Conservation (phyloP, 2,113 vertebrate genomes). For the Pedionomus torquatus region DNA sequence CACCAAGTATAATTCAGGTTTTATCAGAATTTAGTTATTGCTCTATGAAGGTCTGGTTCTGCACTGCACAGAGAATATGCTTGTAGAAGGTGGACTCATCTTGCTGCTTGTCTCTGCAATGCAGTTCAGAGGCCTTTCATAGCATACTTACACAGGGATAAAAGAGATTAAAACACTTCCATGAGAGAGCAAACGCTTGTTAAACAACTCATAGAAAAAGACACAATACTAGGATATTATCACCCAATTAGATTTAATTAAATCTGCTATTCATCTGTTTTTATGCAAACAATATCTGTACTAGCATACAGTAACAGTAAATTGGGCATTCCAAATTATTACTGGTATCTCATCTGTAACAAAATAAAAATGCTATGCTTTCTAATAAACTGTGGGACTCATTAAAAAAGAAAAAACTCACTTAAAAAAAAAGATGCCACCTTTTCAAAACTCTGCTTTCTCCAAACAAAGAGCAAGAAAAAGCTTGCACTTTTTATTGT, state of each 20-base stretch:
- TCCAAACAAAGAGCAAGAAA: not conserved
- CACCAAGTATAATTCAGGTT: not conserved
- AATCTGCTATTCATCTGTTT: not conserved
- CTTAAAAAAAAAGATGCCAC: not conserved
- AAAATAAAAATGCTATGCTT: not conserved
- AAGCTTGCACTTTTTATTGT: not conserved
- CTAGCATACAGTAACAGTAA: not conserved
- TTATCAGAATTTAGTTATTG: not conserved
- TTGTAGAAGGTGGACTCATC: not conserved
- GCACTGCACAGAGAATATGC: not conserved
- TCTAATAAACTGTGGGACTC: not conserved
- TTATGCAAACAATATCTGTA: not conserved
- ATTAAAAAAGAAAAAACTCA: not conserved
- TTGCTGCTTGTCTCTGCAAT: not conserved
- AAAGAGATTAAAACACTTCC: not conserved
- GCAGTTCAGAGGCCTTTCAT: not conserved
- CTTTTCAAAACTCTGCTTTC: not conserved
- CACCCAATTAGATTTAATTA: not conserved
- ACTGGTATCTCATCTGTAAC: not conserved
- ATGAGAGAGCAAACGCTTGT: not conserved
- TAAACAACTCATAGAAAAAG: not conserved
- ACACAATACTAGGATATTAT: not conserved
- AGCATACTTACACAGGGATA: not conserved
- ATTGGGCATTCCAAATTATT: not conserved
- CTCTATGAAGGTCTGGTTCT: not conserved